Base-by-base conservation (phyloP, 1,140 invertebrate genomes). In the Stenopsyche tienmushanensis region DNA sequence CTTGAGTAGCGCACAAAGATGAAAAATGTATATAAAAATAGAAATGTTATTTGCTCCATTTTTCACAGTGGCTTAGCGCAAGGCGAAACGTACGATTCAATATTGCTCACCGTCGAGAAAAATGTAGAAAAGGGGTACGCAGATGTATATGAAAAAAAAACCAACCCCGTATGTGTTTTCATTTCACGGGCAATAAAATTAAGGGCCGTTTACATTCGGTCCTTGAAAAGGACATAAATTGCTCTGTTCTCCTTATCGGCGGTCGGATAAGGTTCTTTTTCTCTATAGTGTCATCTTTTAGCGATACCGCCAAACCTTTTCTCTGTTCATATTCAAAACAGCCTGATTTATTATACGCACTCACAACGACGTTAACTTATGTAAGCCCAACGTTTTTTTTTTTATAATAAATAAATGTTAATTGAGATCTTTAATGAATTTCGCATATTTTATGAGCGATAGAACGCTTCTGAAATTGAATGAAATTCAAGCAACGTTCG, bases 121-220 rank as follows among this genome's bases (percentile, higher is more conserved):
- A 34, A 34, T 7, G 13, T 34, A 34, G 13, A 34, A 34, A 5
- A 34, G 29, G 5, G 29, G 29, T 34, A 34, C 13, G 29, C 29
- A 13, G 5, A 13, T 34, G 29, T 34, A 34, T 34, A 34, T 34
- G 29, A 7, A 34, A 7, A 34, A 13, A 34, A 34, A 34, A 34
- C 5, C 5, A 34, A 34, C 13, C 10, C 7, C 26, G 29, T 39
- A 21, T 65, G 44, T 54, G 55, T 59, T 52, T 65, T 65, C 64
- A 65, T 59, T 65, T 59, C 64, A 65, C 54, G 49, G 49, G 64
- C 64, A 59, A 59, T 65, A 65, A 65, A 65, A 59, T 65, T 65
- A 65, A 59, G 29, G 55, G 54, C 45, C 44, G 64, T 59, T 65
- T 59, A 53, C 52, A 65, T 65, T 65, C 64, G 52, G 55, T 60